These are phyloP conservation scores for Eudasyphora cyanicolor DNA, from an alignment of 2,888 invertebrate species.

Conservation along the genomic window DNA sequence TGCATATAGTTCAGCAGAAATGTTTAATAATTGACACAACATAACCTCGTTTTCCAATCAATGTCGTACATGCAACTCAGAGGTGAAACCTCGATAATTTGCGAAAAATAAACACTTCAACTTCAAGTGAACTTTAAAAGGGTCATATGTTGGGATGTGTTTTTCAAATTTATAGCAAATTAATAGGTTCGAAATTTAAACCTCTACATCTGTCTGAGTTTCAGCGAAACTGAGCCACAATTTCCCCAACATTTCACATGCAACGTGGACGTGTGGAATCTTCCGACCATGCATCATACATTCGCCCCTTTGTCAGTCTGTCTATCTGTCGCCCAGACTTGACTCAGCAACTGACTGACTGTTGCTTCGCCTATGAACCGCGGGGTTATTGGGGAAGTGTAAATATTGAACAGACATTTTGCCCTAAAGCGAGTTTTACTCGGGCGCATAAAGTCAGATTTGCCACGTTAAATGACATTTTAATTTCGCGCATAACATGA, in stretches of 20 bases:
- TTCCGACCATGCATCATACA: neutral
- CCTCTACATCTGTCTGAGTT: neutral
- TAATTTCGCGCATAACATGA: constrained; percentile 65
- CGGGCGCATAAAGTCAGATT: constrained; percentile 49
- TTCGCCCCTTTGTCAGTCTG: neutral
- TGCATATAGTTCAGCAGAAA: too few relatives aligned
- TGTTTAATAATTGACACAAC: too few relatives aligned
- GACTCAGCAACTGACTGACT: neutral
- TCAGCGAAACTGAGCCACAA: neutral
- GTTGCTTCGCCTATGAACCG: neutral
- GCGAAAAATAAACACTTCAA: neutral
- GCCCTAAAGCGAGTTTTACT: constrained; percentile 51
- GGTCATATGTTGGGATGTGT: neutral
- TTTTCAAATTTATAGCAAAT: neutral
- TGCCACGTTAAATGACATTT: constrained; percentile 63
- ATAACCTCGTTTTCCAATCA: neutral
- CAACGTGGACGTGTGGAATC: neutral
- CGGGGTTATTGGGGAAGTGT: neutral
- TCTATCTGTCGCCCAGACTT: neutral
- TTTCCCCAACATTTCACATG: neutral
- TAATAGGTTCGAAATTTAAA: neutral
- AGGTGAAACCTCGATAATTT: neutral
- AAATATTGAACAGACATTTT: constrained; percentile 55
- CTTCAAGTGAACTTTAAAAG: neutral
- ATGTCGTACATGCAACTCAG: neutral